Base-by-base conservation (phyloP, 2,113 vertebrate genomes). In the Ptilorrhoa leucosticta region DNA sequence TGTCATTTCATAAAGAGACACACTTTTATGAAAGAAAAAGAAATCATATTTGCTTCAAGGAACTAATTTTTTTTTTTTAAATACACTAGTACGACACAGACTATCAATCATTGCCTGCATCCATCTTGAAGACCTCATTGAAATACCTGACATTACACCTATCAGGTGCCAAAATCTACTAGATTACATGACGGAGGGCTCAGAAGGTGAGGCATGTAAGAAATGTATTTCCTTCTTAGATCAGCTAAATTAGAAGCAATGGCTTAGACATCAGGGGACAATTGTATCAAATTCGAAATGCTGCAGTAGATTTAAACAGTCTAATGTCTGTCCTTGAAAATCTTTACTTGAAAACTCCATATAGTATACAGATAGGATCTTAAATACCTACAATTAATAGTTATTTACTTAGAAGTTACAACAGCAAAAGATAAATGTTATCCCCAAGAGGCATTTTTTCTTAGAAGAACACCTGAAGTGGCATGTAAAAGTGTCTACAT, bases 161-260 rank as follows among this genome's bases (percentile, higher is more conserved):
- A 54, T 69, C 30, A 66, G 48, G 31, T 65, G 26, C 50, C 45
- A 89, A 85, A 90, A 85, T 76, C 63, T 77, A 86, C 79, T 45
- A 76, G 50, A 83, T 83, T 90, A 85, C 27, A 91, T 68, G 78
- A 93, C 7, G 35, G 42, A 77, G 27, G 54, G 12, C 42, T 91
- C 45, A 90, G 58, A 96, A 83, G 19, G 11, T 56, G 10, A 73
- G 8, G 39, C 10, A 35, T 27, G 10, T 61, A 57, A 64, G 53
- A 79, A 91, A 90, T 28, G 0, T 26, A 76, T 53, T 94, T 91
- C 61, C 23, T 33, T 80, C 31, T 76, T 17, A 65, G 28, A 85
- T 48, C 53, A 93, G 22, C 45, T 80, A 79, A 83, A 93, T 54
- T 54, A 72, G 54, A 91, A 91, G 45, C 58, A 94, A 65, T 58